Evolutionary conservation across 2,113 vertebrate species (phyloP).

Genomic region (Amphiprion ocellaris): DNA sequence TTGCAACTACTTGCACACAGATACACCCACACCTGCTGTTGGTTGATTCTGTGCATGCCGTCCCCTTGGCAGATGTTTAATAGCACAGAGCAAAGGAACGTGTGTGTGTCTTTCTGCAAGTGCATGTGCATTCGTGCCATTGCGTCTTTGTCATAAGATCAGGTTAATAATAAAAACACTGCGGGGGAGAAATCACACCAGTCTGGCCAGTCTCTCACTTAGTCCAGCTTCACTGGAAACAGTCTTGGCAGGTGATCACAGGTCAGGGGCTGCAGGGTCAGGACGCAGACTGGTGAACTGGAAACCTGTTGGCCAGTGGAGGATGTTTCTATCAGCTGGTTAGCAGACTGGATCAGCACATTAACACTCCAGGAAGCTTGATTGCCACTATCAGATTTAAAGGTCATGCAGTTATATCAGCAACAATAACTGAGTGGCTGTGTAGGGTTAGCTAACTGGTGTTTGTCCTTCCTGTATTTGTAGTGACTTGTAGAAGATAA

Average conservation of each 20-base stretch:
- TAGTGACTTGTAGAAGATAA: neutral
- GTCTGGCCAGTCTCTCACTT: slow-evolving; percentile 6
- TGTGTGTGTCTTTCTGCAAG: neutral
- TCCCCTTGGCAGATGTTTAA: slow-evolving; percentile 24
- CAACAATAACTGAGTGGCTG: slow-evolving; percentile 8
- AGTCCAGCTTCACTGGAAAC: slow-evolving; percentile 30
- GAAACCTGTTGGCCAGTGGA: slow-evolving; percentile 46
- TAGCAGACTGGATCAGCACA: slow-evolving; percentile 55
- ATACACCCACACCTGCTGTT: slow-evolving; percentile 28
- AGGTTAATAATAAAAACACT: slow-evolving; percentile 45
- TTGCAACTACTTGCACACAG: neutral
- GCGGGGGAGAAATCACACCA: slow-evolving; percentile 37
- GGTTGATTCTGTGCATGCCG: slow-evolving; percentile 9
- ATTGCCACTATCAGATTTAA: slow-evolving; percentile 57
- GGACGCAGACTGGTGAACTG: slow-evolving; percentile 53
- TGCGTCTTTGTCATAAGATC: slow-evolving; percentile 60
- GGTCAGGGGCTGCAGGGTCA: slow-evolving; percentile 69
- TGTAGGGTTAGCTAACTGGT: neutral
- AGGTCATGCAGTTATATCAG: slow-evolving; percentile 49
- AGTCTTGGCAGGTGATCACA: slow-evolving; percentile 76
- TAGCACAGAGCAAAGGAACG: slow-evolving; percentile 3
- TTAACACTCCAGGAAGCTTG: slow-evolving; percentile 50
- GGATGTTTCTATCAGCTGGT: slow-evolving; percentile 55
- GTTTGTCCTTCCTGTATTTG: neutral
- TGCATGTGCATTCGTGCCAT: slow-evolving; percentile 8